Evolutionary conservation across 2,888 invertebrate genomes (phyloP).

Genomic region (Ptychoptera contaminata): DNA sequence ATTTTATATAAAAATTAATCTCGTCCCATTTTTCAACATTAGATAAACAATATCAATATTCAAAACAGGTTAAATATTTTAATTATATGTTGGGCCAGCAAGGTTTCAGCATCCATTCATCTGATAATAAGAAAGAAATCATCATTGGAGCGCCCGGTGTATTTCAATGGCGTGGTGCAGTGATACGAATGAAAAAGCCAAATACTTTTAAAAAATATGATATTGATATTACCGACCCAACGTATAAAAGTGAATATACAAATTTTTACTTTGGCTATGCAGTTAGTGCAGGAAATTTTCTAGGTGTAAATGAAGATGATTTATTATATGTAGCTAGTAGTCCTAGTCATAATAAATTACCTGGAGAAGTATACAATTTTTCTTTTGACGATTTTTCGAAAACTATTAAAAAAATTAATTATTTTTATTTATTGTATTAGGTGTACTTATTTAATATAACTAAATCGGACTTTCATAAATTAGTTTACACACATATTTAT

Average conservation of each 20-base stretch:
- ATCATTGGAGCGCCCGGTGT: constrained; percentile 30
- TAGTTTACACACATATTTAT: too few species aligned
- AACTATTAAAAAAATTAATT: too few species aligned
- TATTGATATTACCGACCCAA: constrained; percentile 22
- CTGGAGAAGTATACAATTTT: constrained; percentile 21
- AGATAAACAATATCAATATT: too few species aligned
- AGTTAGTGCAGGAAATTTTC: constrained; percentile 27
- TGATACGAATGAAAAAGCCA: too few species aligned
- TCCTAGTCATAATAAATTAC: constrained; percentile 28
- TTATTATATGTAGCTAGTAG: constrained; percentile 27
- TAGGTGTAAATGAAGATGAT: constrained; percentile 17
- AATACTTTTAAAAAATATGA: constrained; percentile 12
- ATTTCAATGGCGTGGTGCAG: constrained; percentile 24
- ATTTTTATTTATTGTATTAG: too few species aligned
- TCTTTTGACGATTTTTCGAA: too few species aligned
- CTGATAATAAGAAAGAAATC: constrained; percentile 27
- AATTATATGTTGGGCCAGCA: constrained; percentile 26
- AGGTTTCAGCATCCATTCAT: constrained; percentile 28
- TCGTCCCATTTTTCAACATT: too few species aligned
- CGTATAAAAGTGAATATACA: constrained; percentile 19
- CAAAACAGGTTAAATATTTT: too few species aligned
- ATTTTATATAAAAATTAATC: too few species aligned
- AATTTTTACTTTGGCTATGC: constrained; percentile 31
- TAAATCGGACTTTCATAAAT: too few species aligned
- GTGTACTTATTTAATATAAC: too few species aligned